phyloP scores from a whole-genome alignment of 2,888 invertebrate species.

The Tenthredo amoena region DNA sequence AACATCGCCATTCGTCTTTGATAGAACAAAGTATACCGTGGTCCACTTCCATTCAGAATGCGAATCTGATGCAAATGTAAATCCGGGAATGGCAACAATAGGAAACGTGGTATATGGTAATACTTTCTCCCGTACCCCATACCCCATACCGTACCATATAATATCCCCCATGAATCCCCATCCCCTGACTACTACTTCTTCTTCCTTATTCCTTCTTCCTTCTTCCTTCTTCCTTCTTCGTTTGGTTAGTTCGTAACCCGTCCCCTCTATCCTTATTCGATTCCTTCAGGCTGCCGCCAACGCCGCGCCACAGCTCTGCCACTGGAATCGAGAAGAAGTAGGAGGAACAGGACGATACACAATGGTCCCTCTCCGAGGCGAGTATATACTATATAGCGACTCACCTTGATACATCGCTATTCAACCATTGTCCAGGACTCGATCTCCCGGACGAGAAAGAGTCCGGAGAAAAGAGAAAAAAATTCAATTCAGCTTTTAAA shows the following conservation, averaged over 20 bases:
- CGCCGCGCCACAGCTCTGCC: conserved; percentile 22
- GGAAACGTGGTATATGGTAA: conserved; percentile 70
- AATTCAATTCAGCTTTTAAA: conserved; percentile 79
- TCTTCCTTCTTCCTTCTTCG: conserved; percentile 23
- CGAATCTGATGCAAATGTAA: conserved; percentile 69
- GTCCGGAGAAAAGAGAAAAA: conserved; percentile 71
- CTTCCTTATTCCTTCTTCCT: neutral
- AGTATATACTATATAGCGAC: conserved; percentile 75
- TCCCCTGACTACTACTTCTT: neutral
- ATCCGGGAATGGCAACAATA: conserved; percentile 65
- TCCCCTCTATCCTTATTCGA: conserved; percentile 29
- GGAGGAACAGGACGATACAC: conserved; percentile 54
- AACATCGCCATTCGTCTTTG: conserved; percentile 66
- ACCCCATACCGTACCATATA: neutral
- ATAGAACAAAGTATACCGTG: conserved; percentile 68
- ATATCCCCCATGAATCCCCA: conserved; percentile 11
- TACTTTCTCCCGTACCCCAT: conserved; percentile 63
- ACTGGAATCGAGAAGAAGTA: conserved; percentile 51
- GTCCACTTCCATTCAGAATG: conserved; percentile 68
- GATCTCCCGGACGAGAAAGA: conserved; percentile 76
- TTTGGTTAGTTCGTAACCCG: neutral
- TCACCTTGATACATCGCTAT: conserved; percentile 78
- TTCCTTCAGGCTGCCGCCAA: conserved; percentile 3
- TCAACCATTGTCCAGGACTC: conserved; percentile 78
- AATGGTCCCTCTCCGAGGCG: conserved; percentile 64